phyloP scores from a whole-genome alignment of 2,797 vertebrate genomes.

The Kryptolebias ocellatus region DNA sequence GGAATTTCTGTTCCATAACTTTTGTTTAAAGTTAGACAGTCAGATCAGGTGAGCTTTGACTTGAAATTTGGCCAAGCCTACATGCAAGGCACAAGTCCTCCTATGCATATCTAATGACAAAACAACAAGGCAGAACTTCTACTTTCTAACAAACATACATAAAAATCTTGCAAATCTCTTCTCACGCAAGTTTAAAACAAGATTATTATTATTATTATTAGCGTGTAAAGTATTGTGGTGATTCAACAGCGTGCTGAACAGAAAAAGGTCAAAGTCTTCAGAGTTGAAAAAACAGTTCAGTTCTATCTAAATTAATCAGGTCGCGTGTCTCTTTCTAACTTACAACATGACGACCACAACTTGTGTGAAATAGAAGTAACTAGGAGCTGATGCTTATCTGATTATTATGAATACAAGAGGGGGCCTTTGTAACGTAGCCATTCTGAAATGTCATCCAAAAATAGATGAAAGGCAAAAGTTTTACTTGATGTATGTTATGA shows the following conservation, averaged over 20 bases:
- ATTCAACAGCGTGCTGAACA: constrained; percentile 44
- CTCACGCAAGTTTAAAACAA: constrained; percentile 1
- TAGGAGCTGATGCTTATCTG: constrained; percentile 45
- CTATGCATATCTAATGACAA: constrained; percentile 2
- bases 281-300: constrained; percentile 51
- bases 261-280: constrained; percentile 74
- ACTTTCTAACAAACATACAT: not conserved
- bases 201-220: constrained; percentile 4
- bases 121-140: not conserved
- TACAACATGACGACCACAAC: constrained; percentile 31
- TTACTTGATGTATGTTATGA: constrained; percentile 18
- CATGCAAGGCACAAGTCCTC: not conserved
- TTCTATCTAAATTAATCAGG: constrained; percentile 62
- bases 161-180: not conserved
- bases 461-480: not conserved
- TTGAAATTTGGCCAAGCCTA: not conserved
- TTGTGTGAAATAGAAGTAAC: constrained; percentile 35
- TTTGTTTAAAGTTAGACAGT: not conserved
- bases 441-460: constrained; percentile 15
- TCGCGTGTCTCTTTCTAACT: constrained; percentile 34
- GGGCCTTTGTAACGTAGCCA: constrained; percentile 33
- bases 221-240: constrained; percentile 28
- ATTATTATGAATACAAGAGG: constrained; percentile 34
- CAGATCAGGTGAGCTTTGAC: constrained; percentile 2
- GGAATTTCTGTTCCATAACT: not conserved